Evolutionary conservation across 2,888 invertebrate species (phyloP), one percentile per base, ranked within the genome.

Genomic region (Harpalus rufipes): DNA sequence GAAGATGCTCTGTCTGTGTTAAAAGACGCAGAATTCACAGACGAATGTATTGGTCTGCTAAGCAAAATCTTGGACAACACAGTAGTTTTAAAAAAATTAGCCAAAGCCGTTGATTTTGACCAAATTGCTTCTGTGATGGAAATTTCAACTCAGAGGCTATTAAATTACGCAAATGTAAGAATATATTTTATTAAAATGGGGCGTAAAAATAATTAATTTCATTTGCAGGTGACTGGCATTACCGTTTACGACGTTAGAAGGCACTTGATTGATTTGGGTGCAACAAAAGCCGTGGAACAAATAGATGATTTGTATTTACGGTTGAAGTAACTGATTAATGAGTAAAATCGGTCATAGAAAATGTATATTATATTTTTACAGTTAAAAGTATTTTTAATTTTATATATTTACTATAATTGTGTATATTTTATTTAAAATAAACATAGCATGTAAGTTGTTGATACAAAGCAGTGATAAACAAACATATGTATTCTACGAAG

Each of bases 151-250:
- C 79, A 68, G 7, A 85, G 79, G 59, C 65, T 85, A 10, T 59
- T 85, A 10, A 79, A 85, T 59, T 85, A 59, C 18, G 85, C 80
- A 56, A 85, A 85, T 58, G 85, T 85, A 72, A 80, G 84, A 32
- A 21, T 6, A 8, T 58, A 58, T 16, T 44, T 14, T 51, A 39
- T 51, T 44, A 12, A 12, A 16, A 65, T 7, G 18, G 14, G n/a
- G 8, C 4, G 12, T 32, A 39, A 44, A 65, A 72, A 18, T 18
- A 14, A 72, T 65, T 59, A 39, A 41, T 51, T 51, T 51, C 1
- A 12, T 2, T 65, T 84, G 18, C 56, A 84, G 84, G 84, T 84
- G 0, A 84, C 78, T 3, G 84, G 84, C 0, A 56, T 84, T 32
- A 72, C 21, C 7, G 84, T 84, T 7, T 84, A 32, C 14, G 84